Percentiles rank a stretch among this genome's conserved stretches.
Conservation (phyloP, 2,888 invertebrate species). For the Hipparchia sbordonii region DNA sequence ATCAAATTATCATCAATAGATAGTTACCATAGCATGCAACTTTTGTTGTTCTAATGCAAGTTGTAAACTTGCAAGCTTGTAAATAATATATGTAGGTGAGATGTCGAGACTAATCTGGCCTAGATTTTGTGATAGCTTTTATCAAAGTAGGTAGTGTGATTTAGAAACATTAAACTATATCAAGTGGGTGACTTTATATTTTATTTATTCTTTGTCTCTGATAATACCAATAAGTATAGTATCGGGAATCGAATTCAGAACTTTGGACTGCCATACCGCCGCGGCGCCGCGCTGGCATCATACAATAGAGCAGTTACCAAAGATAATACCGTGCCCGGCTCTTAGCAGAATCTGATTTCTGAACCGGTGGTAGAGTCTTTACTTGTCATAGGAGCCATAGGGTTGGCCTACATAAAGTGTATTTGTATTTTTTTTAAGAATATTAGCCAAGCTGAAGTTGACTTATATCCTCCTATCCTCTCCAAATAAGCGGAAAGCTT, state of each 20-base stretch:
- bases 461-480: too few relatives aligned
- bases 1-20: too few relatives aligned
- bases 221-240: neutral
- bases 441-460: too few relatives aligned
- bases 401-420: too few relatives aligned
- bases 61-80: neutral
- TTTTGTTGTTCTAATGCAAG: neutral
- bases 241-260: neutral
- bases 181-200: neutral
- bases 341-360: too few relatives aligned
- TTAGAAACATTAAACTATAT: neutral
- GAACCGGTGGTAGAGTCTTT: too few relatives aligned
- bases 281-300: neutral
- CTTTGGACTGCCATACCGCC: neutral
- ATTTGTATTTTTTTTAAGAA: too few relatives aligned
- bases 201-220: neutral
- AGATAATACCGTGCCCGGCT: too few relatives aligned
- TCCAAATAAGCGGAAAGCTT: too few relatives aligned
- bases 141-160: slow-evolving; percentile 4
- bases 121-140: neutral
- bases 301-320: too few relatives aligned
- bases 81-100: too few relatives aligned
- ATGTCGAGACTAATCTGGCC: neutral
- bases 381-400: too few relatives aligned
- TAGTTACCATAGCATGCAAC: neutral